Conservation (phyloP, 1,140 invertebrate species). For the Prorops nasuta region DNA sequence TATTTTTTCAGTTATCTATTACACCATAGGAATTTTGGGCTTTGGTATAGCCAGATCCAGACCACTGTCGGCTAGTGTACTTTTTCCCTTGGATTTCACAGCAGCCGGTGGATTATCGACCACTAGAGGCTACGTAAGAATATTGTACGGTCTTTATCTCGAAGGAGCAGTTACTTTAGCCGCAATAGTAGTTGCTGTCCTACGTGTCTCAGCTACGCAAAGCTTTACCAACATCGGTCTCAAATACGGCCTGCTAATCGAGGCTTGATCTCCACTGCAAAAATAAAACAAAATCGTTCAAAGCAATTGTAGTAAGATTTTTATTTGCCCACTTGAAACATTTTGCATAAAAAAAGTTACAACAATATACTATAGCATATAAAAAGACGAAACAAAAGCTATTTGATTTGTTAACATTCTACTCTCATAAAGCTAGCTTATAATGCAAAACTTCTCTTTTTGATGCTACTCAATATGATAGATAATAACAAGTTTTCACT, state of each 20-base stretch:
- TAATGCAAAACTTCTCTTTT: too few species aligned
- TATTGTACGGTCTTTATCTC: slow-evolving; percentile 67
- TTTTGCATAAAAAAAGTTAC: too few species aligned
- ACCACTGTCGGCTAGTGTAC: slow-evolving; percentile 57
- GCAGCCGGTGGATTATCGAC: slow-evolving; percentile 66
- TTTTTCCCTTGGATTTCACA: slow-evolving; percentile 71
- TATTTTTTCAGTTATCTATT: slow-evolving; percentile 55
- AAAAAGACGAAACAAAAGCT: too few species aligned
- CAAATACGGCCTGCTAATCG: slow-evolving; percentile 56
- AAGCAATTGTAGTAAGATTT: too few species aligned
- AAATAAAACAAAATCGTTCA: too few species aligned
- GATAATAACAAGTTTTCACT: too few species aligned
- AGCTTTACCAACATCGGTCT: slow-evolving; percentile 60
- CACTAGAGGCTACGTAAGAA: slow-evolving; percentile 60
- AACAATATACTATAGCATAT: too few species aligned
- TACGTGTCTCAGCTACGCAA: slow-evolving; percentile 60
- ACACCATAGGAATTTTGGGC: slow-evolving; percentile 59
- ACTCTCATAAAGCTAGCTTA: too few species aligned
- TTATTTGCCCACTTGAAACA: too few species aligned
- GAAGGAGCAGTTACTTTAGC: slow-evolving; percentile 67
- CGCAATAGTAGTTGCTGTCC: slow-evolving; percentile 60
- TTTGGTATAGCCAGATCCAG: slow-evolving; percentile 62
- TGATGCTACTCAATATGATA: too few species aligned
- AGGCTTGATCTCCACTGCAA: slow-evolving; percentile 11
- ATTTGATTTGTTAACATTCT: too few species aligned